Percentiles rank a stretch among this genome's conserved stretches.
Conservation (phyloP, 2,797 vertebrate genomes). For the Acanthurus leucopareius region DNA sequence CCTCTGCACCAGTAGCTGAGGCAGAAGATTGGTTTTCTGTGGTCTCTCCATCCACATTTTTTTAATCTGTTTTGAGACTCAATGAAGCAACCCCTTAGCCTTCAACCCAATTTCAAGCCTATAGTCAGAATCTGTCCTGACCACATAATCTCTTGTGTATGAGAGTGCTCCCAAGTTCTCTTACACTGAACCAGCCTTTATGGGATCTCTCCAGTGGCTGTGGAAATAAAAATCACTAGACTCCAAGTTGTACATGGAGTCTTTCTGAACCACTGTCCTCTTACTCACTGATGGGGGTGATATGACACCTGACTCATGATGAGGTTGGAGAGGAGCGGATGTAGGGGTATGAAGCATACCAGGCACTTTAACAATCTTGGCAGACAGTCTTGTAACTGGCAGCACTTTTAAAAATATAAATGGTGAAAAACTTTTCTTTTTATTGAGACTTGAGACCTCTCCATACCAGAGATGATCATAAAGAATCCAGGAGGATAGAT, state of each 20-base stretch:
- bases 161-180: background rate
- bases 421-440: background rate
- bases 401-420: constrained; percentile 12
- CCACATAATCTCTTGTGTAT: background rate
- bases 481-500: constrained; percentile 49
- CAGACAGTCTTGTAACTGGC: constrained; percentile 36
- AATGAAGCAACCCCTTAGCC: background rate
- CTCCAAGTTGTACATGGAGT: background rate
- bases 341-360: constrained; percentile 10
- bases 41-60: background rate
- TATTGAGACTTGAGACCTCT: background rate
- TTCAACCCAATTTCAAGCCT: background rate
- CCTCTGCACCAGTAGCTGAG: background rate
- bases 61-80: background rate
- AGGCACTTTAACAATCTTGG: constrained; percentile 35
- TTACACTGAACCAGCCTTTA: background rate
- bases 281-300: constrained; percentile 7
- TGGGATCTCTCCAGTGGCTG: constrained; percentile 2
- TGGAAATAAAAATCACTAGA: constrained; percentile 20
- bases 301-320: constrained; percentile 36
- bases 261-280: constrained; percentile 27
- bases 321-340: constrained; percentile 7
- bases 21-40: background rate
- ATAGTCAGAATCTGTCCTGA: background rate
- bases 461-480: constrained; percentile 16